Evolutionary conservation across 2,888 invertebrate species (phyloP).

Genomic region (Nephrotoma flavescens): DNA sequence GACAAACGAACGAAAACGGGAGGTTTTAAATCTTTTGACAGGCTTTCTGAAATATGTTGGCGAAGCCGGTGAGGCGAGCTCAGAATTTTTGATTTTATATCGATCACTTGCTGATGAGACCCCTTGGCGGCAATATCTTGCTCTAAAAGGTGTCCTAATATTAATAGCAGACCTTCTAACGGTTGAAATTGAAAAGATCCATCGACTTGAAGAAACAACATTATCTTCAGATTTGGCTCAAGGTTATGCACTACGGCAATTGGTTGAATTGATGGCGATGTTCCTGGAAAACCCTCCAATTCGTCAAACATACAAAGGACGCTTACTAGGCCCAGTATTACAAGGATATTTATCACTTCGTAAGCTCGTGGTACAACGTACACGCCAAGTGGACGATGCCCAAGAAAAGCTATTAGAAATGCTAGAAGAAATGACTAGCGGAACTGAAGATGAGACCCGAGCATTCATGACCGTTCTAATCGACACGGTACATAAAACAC

Average conservation of each 20-base stretch:
- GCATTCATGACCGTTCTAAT: constrained; percentile 97
- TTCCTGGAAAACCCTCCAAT: constrained; percentile 81
- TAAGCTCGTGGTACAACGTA: constrained; percentile 84
- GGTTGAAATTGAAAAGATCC: constrained; percentile 75
- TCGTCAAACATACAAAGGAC: constrained; percentile 77
- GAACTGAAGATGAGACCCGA: constrained; percentile 89
- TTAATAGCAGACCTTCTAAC: constrained; percentile 76
- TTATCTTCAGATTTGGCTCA: constrained; percentile 88
- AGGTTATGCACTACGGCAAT: constrained; percentile 81
- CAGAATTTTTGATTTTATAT: constrained; percentile 79
- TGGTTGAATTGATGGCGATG: constrained; percentile 74
- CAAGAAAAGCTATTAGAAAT: constrained; percentile 87
- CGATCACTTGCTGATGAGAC: constrained; percentile 68
- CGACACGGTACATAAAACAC: constrained; percentile 84
- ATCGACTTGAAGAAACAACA: constrained; percentile 80
- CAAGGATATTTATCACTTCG: constrained; percentile 87
- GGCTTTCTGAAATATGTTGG: constrained; percentile 77
- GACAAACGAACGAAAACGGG: constrained; percentile 49
- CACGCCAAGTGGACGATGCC: constrained; percentile 88
- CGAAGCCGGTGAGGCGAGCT: constrained; percentile 78
- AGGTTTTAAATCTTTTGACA: constrained; percentile 72
- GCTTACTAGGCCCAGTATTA: constrained; percentile 54
- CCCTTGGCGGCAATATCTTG: constrained; percentile 90
- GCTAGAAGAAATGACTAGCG: constrained; percentile 89
- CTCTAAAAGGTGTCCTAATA: constrained; percentile 69